These are phyloP conservation scores for Pterobdella sp. DNA, from an alignment of 2,888 invertebrate species.

Conservation along the genomic window DNA sequence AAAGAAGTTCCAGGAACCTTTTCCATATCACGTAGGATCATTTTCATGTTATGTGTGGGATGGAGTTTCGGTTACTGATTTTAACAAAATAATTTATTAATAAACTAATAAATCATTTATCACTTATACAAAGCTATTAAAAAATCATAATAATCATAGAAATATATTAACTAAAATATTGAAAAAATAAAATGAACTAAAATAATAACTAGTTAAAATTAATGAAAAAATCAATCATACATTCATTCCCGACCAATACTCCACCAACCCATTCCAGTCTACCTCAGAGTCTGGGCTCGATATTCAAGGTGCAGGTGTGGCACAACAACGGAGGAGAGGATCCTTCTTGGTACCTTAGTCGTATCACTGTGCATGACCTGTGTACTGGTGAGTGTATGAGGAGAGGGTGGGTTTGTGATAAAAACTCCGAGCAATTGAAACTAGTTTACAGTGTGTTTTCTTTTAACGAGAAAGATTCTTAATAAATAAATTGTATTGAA, in stretches of 20 bases:
- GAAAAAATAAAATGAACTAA: not conserved
- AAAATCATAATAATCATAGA: not conserved
- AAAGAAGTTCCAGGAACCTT: constrained; percentile 49
- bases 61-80: not conserved
- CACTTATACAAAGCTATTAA: not conserved
- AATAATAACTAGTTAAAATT: not conserved
- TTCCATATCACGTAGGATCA: constrained; percentile 49
- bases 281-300: constrained; percentile 47
- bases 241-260: not conserved
- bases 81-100: not conserved
- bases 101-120: not conserved
- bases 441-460: too few relatives aligned
- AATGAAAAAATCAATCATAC: not conserved
- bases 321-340: constrained; percentile 50
- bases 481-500: not conserved
- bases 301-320: constrained; percentile 51
- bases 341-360: constrained; percentile 51
- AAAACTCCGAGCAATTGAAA: too few relatives aligned
- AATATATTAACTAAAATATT: not conserved
- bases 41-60: not conserved
- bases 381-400: constrained; percentile 42
- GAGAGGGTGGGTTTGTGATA: too few relatives aligned
- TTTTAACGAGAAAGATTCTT: too few relatives aligned
- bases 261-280: constrained; percentile 41
- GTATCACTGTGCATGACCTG: constrained; percentile 48